Evolutionary conservation across 2,113 vertebrate genomes (phyloP).

Genomic region (Caranx ignobilis): DNA sequence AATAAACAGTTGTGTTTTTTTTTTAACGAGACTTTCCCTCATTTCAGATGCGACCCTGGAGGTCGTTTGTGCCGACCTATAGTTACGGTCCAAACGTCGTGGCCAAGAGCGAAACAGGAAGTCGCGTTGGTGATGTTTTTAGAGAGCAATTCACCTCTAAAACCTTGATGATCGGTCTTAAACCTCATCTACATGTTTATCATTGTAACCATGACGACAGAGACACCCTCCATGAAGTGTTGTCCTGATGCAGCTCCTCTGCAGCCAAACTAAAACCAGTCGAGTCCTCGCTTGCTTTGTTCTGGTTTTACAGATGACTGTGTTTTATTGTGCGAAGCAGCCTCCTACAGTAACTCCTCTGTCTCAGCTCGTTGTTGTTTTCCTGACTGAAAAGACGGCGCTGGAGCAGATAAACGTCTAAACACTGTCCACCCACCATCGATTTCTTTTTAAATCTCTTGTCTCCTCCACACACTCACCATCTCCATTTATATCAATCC

Average conservation of each 20-base stretch:
- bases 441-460: background rate
- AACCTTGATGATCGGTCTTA: too few species aligned
- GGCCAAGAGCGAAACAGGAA: too few species aligned
- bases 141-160: too few species aligned
- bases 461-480: slow-evolving; percentile 79
- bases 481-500: slow-evolving; percentile 91
- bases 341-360: background rate
- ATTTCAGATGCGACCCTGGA: too few species aligned
- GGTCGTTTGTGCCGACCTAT: too few species aligned
- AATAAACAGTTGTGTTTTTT: too few species aligned
- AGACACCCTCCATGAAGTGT: too few species aligned
- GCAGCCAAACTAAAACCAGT: background rate
- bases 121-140: too few species aligned
- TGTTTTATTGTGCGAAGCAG: background rate
- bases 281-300: background rate
- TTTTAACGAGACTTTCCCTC: too few species aligned
- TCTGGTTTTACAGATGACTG: background rate
- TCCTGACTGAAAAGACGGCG: background rate
- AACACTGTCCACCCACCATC: background rate
- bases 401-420: slow-evolving; percentile 19
- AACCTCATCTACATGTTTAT: too few species aligned
- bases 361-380: background rate
- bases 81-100: too few species aligned
- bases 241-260: background rate
- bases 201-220: too few species aligned